Percentiles rank a stretch among this genome's conserved stretches.
phyloP scores from a whole-genome alignment of 2,888 invertebrate species.

The Acanthosepion lycidas region DNA sequence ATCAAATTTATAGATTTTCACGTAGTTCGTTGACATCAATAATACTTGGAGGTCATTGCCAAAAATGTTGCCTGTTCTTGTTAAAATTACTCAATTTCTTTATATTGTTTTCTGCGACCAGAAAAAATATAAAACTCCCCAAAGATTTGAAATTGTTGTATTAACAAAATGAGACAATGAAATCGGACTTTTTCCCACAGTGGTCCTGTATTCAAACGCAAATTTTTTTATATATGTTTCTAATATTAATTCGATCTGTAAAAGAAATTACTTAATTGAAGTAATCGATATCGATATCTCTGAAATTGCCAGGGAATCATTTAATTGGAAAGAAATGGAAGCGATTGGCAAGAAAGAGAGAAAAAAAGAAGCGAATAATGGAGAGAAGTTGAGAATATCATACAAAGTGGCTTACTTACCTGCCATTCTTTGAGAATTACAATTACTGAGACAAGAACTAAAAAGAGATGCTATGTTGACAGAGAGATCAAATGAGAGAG shows the following conservation, averaged over 20 bases:
- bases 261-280: constrained; percentile 6
- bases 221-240: neutral
- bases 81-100: neutral
- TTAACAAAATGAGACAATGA: neutral
- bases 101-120: neutral
- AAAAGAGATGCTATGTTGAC: neutral
- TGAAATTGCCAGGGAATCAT: neutral
- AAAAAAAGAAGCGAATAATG: neutral
- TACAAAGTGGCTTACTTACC: neutral
- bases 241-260: constrained; percentile 22
- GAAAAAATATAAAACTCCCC: neutral
- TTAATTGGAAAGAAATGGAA: neutral
- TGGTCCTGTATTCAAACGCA: neutral
- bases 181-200: neutral
- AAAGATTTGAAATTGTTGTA: neutral
- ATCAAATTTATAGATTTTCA: too few species aligned
- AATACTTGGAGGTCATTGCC: neutral
- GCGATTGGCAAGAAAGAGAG: neutral
- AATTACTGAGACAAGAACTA: neutral
- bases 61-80: neutral
- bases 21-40: neutral
- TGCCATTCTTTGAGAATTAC: neutral
- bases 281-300: neutral
- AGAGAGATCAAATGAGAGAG: neutral
- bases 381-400: neutral